Evolutionary conservation across 37 sponge, comb jelly and placozoan species (phyloP).

Genomic region (Oopsacas minuta): DNA sequence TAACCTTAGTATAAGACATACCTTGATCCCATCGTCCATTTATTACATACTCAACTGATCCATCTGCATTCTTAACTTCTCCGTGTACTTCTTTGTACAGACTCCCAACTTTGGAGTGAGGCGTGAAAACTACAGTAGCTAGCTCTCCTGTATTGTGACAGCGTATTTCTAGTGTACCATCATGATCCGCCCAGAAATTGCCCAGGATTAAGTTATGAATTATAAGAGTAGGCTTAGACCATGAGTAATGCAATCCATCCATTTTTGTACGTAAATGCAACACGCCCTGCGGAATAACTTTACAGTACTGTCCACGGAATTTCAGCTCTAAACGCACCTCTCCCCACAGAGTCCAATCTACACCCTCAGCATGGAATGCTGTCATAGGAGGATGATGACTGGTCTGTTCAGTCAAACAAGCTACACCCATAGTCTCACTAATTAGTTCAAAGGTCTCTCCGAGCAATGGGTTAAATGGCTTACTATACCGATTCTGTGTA

Average conservation of each 20-base stretch:
- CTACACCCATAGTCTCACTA: conserved; percentile 36
- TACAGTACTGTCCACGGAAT: conserved; percentile 66
- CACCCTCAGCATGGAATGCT: conserved; percentile 58
- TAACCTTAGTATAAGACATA: conserved; percentile 22
- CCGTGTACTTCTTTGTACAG: conserved; percentile 56
- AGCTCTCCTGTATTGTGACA: conserved; percentile 65
- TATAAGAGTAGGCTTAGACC: conserved; percentile 75
- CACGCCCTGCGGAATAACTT: conserved; percentile 61
- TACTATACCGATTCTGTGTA: conserved; percentile 68
- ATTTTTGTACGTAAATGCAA: conserved; percentile 56
- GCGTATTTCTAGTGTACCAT: conserved; percentile 66
- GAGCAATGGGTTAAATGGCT: conserved; percentile 90
- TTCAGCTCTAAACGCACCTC: conserved; percentile 81
- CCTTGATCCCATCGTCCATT: conserved; percentile 72
- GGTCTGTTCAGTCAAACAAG: conserved; percentile 60
- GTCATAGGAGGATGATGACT: conserved; percentile 91
- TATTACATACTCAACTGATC: conserved; percentile 32
- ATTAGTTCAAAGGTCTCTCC: conserved; percentile 85
- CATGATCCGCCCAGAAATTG: conserved; percentile 84
- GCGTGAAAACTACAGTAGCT: conserved; percentile 47
- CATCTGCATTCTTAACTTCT: conserved; percentile 32
- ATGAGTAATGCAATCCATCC: conserved; percentile 63
- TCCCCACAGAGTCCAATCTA: conserved; percentile 82
- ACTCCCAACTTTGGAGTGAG: conserved; percentile 53
- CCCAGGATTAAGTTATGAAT: conserved; percentile 89